Evolutionary conservation across 2,113 vertebrate genomes (phyloP).

Genomic region (Oreochromis spilurus): DNA sequence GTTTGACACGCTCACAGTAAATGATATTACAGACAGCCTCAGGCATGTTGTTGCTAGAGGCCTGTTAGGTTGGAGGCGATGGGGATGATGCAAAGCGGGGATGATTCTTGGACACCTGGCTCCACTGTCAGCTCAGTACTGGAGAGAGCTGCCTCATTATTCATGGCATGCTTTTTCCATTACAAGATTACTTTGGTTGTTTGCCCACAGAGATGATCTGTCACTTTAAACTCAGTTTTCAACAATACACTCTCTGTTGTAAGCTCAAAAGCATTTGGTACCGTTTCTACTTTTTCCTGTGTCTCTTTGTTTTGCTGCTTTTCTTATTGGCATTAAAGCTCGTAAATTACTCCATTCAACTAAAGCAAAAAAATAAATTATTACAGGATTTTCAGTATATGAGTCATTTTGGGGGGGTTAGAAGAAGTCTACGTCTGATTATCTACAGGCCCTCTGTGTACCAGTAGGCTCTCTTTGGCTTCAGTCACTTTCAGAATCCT

Average conservation of each 20-base stretch:
- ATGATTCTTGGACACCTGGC: constrained; percentile 2
- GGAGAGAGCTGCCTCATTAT: neutral
- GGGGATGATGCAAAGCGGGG: neutral
- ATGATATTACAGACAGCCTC: constrained; percentile 3
- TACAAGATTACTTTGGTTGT: neutral
- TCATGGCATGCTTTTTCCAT: neutral
- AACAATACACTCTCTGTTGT: neutral
- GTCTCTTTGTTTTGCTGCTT: neutral
- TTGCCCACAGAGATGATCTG: neutral
- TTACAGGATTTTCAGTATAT: neutral
- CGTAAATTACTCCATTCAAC: neutral
- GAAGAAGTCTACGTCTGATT: neutral
- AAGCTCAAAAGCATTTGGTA: neutral
- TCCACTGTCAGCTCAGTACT: neutral
- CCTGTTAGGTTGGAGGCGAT: neutral
- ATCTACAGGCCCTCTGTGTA: neutral
- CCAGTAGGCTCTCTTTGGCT: neutral
- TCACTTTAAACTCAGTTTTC: neutral
- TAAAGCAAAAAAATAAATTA: neutral
- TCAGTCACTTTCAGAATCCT: neutral
- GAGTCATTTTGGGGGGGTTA: fast-evolving
- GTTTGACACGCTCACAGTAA: constrained; percentile 8
- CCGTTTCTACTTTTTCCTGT: neutral
- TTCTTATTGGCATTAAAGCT: neutral
- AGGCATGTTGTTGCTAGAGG: neutral